These are phyloP conservation scores for Peromyscus nudipes DNA, from an alignment of 2,797 vertebrate genomes.

Conservation along the genomic window DNA sequence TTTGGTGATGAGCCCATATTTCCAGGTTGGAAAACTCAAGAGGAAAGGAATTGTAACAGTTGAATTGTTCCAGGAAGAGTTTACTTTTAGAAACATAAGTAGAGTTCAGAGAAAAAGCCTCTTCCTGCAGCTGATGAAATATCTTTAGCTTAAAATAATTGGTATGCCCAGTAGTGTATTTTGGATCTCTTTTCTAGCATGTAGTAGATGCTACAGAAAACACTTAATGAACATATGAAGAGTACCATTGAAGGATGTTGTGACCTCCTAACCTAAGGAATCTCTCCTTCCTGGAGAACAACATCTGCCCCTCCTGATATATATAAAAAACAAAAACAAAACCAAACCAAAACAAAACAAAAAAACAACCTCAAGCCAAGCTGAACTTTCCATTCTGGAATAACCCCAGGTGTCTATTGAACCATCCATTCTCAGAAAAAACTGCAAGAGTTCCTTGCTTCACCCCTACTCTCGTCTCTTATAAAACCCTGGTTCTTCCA, in stretches of 20 bases:
- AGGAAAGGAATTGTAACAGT: conserved; percentile 21
- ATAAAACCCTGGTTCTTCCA: neutral
- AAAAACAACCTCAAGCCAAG: neutral
- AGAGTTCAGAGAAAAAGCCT: conserved; percentile 25
- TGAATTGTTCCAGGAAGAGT: conserved; percentile 8
- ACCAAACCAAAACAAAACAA: too few species aligned
- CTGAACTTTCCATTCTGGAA: neutral
- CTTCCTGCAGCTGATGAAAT: conserved; percentile 28
- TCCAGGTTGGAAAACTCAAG: conserved; percentile 43
- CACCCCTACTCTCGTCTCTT: neutral
- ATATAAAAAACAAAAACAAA: too few species aligned
- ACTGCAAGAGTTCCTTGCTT: neutral
- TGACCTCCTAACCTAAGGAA: neutral
- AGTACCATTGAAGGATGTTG: neutral
- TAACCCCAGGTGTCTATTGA: neutral
- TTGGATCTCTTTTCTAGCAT: neutral
- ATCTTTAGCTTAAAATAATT: conserved; percentile 33
- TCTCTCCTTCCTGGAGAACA: neutral
- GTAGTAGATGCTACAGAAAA: neutral
- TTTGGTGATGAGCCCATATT: conserved; percentile 55
- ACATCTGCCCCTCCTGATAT: neutral
- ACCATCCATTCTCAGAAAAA: neutral
- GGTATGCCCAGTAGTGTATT: neutral
- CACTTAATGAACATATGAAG: conserved; percentile 23
- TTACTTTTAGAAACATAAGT: conserved; percentile 59